Evolutionary conservation across 2,888 invertebrate genomes (phyloP), one percentile per base, ranked within the genome.

Genomic region (Rotaria macrura): DNA sequence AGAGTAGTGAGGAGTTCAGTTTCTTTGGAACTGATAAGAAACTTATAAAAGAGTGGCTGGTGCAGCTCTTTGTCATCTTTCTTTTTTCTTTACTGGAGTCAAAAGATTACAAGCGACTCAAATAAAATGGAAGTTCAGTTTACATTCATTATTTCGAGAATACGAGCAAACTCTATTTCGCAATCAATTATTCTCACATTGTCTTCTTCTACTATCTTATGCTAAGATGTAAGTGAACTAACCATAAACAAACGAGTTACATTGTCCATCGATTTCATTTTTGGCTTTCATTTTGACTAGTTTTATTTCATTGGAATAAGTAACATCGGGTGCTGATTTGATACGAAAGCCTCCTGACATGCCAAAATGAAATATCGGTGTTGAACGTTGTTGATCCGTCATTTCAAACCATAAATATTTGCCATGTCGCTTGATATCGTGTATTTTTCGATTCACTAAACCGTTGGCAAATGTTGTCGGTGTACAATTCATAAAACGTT

Each of bases 381-480:
- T 43, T 43, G n/a, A 43, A n/a, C 43, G 25, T 43, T 43, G 23
- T 25, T 43, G 25, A 43, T 79, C 79, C 2, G 43, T 25, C 79
- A 79, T 79, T n/a, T 79, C 79, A 43, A 79, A 79, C 79, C 79
- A 79, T 79, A 79, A 79, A 79, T 79, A 79, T 79, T 79, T 79
- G 25, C 79, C 79, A 43, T 79, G 79, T 12, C 79, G 79, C 43
- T 79, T 79, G n/a, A 79, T 79, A n/a, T 40, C 40, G 0, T n/a
- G 3, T n/a, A 79, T 43, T 43, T 79, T 40, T 43, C 79, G 79
- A n/a, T 79, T 79, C 2, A 79, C 25, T 79, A 79, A n/a, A 43
- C 43, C 12, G n/a, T 79, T 34, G 14, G 79, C 40, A 79, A 79
- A 79, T 79, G 79, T 14, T 38, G 20, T 79, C 9, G 79, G 79